phyloP scores from a whole-genome alignment of 2,888 invertebrate species.

The Bombylius major region DNA sequence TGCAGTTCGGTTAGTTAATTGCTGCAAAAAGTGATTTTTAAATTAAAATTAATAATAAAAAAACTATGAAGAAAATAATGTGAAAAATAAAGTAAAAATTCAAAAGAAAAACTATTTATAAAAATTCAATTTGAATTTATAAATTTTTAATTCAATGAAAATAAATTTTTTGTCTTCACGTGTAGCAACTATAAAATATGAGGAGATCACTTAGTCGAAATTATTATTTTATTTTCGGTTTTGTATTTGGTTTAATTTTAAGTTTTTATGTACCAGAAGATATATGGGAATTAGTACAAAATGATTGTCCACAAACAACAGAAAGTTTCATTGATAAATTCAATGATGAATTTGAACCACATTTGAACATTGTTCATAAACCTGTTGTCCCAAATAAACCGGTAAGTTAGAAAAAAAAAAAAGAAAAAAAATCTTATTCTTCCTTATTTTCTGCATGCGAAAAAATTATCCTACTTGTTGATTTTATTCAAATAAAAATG shows the following conservation, averaged over 20 bases:
- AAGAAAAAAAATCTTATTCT: background rate
- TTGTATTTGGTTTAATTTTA: constrained; percentile 30
- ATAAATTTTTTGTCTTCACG: no score
- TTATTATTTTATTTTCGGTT: constrained; percentile 33
- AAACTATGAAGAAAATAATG: no score
- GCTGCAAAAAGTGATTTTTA: no score
- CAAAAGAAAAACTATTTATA: background rate
- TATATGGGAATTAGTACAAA: constrained; percentile 33
- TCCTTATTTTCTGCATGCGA: background rate
- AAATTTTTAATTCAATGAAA: no score
- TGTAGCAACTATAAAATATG: constrained; percentile 18
- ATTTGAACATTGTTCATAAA: constrained; percentile 36
- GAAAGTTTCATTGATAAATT: constrained; percentile 34
- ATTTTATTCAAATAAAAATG: no score
- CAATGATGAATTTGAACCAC: constrained; percentile 36
- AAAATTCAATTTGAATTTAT: background rate
- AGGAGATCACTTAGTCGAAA: constrained; percentile 33
- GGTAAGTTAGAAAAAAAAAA: constrained; percentile 21
- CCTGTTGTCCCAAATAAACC: constrained; percentile 36
- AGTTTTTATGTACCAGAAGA: constrained; percentile 34
- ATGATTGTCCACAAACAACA: constrained; percentile 35
- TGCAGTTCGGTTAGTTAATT: no score
- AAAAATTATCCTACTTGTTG: no score
- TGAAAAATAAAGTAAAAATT: background rate
- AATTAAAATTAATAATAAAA: no score